phyloP scores from a whole-genome alignment of 2,888 invertebrate species.

The Perizoma affinitatum region DNA sequence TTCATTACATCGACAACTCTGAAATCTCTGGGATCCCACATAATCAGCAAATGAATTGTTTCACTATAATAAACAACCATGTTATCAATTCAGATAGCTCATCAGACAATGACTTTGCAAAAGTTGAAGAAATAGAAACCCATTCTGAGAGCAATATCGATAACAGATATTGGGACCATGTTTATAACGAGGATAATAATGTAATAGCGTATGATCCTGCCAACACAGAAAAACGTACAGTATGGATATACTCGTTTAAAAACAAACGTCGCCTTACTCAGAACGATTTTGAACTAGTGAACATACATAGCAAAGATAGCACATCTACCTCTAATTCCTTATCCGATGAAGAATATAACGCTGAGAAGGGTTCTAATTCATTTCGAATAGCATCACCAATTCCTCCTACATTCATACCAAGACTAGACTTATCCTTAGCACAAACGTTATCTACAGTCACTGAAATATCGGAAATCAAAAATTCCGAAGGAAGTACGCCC shows the following conservation, averaged over 20 bases:
- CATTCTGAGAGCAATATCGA: constrained; percentile 29
- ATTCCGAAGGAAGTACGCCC: constrained; percentile 38
- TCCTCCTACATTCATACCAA: constrained; percentile 57
- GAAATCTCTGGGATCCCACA: constrained; percentile 31
- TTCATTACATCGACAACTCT: constrained; percentile 28
- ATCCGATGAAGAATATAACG: constrained; percentile 43
- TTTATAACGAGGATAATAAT: constrained; percentile 41
- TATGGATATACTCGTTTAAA: constrained; percentile 72
- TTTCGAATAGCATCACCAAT: constrained; percentile 59
- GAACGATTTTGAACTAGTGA: constrained; percentile 49
- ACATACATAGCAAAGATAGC: constrained; percentile 48
- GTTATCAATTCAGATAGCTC: constrained; percentile 53
- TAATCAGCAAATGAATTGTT: constrained; percentile 54
- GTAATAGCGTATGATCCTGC: constrained; percentile 44
- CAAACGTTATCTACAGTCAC: constrained; percentile 68
- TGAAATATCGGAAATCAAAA: constrained; percentile 63
- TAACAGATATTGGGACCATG: constrained; percentile 39
- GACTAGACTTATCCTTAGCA: constrained; percentile 57
- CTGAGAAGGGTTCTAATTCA: constrained; percentile 31
- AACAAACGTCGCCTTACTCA: constrained; percentile 60
- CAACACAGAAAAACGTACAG: constrained; percentile 54
- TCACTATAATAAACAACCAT: constrained; percentile 58
- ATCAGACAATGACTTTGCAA: constrained; percentile 47
- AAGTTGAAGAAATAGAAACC: constrained; percentile 42
- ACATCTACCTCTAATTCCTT: constrained; percentile 45